Percentiles rank a stretch among this genome's conserved stretches.
Evolutionary conservation across 1,140 invertebrate species (phyloP).

Genomic region (Nomia melanderi): DNA sequence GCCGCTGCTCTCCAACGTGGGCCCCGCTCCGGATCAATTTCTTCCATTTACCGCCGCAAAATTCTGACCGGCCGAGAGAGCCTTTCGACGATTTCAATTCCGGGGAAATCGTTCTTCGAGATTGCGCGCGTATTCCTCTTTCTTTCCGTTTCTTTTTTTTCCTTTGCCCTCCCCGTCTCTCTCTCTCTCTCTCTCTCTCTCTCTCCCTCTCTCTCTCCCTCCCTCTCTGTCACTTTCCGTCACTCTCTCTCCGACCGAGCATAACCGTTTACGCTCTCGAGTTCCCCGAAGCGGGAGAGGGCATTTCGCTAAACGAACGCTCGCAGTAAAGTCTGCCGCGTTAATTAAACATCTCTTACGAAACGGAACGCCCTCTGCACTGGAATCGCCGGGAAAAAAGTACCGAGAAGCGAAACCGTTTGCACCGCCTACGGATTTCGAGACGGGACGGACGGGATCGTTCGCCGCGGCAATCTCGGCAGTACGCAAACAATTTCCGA

Average conservation of each 20-base stretch:
- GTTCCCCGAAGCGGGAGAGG: no score
- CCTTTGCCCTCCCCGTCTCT: no score
- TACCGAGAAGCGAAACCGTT: not conserved
- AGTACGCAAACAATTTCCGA: conserved; percentile 20
- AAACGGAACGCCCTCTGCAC: not conserved
- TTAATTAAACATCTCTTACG: not conserved
- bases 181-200: no score
- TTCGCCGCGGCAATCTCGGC: not conserved
- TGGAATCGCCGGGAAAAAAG: not conserved
- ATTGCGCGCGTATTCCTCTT: no score
- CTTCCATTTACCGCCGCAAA: conserved; percentile 29
- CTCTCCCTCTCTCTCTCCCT: no score
- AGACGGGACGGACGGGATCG: not conserved
- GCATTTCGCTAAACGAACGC: no score
- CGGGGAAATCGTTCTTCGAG: not conserved
- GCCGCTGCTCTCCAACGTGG: not conserved
- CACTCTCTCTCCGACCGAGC: no score
- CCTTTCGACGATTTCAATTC: no score
- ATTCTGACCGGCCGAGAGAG: no score
- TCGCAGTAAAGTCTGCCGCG: not conserved
- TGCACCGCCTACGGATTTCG: not conserved
- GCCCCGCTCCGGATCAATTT: not conserved
- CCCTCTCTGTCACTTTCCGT: no score
- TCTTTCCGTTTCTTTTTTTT: no score
- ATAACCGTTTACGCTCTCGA: conserved; percentile 9